These are phyloP conservation scores for Pluvialis apricaria DNA, from an alignment of 2,113 vertebrate genomes.

Conservation along the genomic window DNA sequence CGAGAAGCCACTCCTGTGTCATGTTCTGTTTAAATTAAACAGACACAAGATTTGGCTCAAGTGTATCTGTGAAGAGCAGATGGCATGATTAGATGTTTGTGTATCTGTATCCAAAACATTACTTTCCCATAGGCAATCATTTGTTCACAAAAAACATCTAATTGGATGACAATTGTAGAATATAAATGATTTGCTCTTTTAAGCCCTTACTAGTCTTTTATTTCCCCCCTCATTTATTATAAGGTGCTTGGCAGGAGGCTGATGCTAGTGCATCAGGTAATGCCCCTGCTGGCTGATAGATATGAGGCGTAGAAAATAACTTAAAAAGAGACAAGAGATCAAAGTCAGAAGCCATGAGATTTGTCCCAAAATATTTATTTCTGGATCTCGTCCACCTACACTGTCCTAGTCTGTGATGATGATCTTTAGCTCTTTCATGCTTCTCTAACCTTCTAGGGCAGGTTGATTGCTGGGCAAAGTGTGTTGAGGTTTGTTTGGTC, in stretches of 20 bases:
- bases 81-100: conserved; percentile 17
- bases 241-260: not conserved
- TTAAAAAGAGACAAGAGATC: not conserved
- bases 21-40: conserved; percentile 21
- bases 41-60: not conserved
- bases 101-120: conserved; percentile 21
- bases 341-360: not conserved
- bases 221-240: not conserved
- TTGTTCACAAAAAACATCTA: not conserved
- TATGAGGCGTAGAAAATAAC: not conserved
- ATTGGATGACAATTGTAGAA: not conserved
- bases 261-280: not conserved
- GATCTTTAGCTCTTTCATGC: not conserved
- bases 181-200: not conserved
- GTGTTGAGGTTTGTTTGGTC: not conserved
- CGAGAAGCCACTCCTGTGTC: not conserved
- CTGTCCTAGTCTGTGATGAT: not conserved
- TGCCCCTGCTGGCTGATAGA: not conserved
- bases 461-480: not conserved
- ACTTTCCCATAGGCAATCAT: not conserved
- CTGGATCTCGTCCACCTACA: not conserved
- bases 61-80: conserved; percentile 20
- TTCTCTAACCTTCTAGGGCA: not conserved
- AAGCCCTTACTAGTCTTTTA: not conserved
- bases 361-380: not conserved